Percentiles rank a stretch among this genome's conserved stretches.
Conservation (phyloP, 2,888 invertebrate genomes). For the Ochlodes sylvanus region DNA sequence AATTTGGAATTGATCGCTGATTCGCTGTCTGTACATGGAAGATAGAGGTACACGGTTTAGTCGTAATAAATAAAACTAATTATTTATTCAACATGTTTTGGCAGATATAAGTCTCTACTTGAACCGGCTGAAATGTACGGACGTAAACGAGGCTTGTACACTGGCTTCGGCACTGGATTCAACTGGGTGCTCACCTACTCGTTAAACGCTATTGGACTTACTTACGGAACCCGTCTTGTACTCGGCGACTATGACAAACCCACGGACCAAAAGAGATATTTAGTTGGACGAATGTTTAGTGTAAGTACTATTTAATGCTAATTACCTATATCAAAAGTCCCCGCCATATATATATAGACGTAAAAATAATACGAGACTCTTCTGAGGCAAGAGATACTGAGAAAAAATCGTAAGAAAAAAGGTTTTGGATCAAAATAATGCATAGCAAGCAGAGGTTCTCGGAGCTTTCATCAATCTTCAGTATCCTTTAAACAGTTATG, state of each 20-base stretch:
- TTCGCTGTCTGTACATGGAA: no score
- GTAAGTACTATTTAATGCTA: slow-evolving; percentile 72
- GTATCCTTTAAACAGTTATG: no score
- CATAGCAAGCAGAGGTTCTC: no score
- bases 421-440: no score
- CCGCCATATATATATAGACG: no score
- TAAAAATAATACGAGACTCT: no score
- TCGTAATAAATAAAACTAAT: no score
- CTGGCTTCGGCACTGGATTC: slow-evolving; percentile 88
- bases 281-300: slow-evolving; percentile 88
- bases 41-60: no score
- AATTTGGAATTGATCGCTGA: no score
- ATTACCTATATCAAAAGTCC: background rate
- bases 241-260: slow-evolving; percentile 85
- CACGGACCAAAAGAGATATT: slow-evolving; percentile 85
- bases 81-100: background rate
- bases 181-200: slow-evolving; percentile 91
- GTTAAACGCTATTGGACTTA: slow-evolving; percentile 90
- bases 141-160: slow-evolving; percentile 86
- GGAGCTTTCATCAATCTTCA: no score
- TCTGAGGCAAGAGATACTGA: no score
- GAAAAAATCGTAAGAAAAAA: no score
- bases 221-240: slow-evolving; percentile 90
- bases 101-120: slow-evolving; percentile 82
- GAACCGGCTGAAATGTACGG: slow-evolving; percentile 87